phyloP scores from a whole-genome alignment of 2,888 invertebrate species.

The Cosmia trapezina region DNA sequence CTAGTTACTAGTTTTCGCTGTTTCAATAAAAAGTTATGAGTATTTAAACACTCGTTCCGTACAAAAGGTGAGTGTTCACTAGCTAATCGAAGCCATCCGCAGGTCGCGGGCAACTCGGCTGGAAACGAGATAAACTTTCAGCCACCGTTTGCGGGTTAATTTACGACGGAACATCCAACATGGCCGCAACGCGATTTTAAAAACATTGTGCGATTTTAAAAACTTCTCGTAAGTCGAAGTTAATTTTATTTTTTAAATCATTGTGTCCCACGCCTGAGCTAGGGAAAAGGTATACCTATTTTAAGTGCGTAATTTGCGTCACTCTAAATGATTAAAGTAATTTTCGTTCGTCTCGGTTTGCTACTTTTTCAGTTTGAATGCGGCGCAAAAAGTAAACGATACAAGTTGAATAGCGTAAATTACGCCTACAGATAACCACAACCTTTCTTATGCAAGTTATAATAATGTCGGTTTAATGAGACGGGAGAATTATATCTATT shows the following conservation, averaged over 20 bases:
- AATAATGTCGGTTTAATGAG: background rate
- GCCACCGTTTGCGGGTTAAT: conserved; percentile 73
- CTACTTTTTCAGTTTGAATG: background rate
- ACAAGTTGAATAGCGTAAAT: background rate
- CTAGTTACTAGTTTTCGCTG: background rate
- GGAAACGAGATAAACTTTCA: conserved; percentile 82
- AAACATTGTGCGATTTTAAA: conserved; percentile 57
- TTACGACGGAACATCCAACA: conserved; percentile 69
- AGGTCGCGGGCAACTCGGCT: conserved; percentile 68
- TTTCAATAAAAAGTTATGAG: conserved; percentile 50
- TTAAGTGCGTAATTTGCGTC: background rate
- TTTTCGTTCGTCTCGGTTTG: background rate
- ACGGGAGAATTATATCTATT: background rate
- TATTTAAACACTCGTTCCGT: conserved; percentile 57
- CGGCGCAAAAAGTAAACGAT: no score
- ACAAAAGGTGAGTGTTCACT: conserved; percentile 53
- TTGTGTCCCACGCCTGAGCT: background rate
- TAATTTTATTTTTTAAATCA: conserved; percentile 22
- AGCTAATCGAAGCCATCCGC: conserved; percentile 72
- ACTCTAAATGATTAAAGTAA: background rate
- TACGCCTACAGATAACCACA: background rate
- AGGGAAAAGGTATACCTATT: background rate
- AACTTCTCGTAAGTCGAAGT: conserved; percentile 21
- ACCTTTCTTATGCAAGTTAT: background rate
- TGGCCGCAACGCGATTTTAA: conserved; percentile 60